Base-by-base conservation (phyloP, 1,140 invertebrate species). In the Papilio polytes region DNA sequence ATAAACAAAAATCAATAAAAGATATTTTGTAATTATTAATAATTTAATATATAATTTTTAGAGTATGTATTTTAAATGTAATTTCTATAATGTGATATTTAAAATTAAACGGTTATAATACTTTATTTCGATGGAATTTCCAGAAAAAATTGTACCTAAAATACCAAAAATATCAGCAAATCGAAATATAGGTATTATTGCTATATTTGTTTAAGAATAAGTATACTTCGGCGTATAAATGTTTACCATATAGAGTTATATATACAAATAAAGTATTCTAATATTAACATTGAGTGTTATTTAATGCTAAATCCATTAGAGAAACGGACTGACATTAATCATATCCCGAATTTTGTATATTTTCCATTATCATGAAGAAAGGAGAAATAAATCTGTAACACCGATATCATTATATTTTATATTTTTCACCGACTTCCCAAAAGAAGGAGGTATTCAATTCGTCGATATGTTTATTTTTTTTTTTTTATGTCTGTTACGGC, bases 211-310 rank as follows among this genome's bases (percentile, higher is more conserved):
- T 20, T 85, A 81, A 87, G 80, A 48, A 41, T 41, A 41, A 41
- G 36, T 70, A 56, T 81, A 81, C 80, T 82, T 81, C n/a, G 56
- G 70, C 41, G 36, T n/a, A 74, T 74, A 74, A 56, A 78, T 59
- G 76, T 78, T 63, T 81, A 77, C n/a, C 46, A 82, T 80, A 53
- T 81, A 56, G 53, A 81, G 82, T 84, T 82, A 79, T 76, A 56
- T 80, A 81, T 80, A 85, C 78, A 77, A 85, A 83, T 85, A 85
- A 86, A 84, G 59, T 86, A 83, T 78, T 73, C 80, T 53, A 66
- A 77, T 31, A 77, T 18, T 41, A 41, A 41, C 8, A 36, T 53
- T 15, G 59, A 26, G 22, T 63, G 20, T 12, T 10, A 63, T 63
- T 63, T 26, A 26, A 10, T 12, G 1, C 20, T 12, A 63, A 22